Evolutionary conservation across 1,140 invertebrate genomes (phyloP).

Genomic region (Trichoplusia ni): DNA sequence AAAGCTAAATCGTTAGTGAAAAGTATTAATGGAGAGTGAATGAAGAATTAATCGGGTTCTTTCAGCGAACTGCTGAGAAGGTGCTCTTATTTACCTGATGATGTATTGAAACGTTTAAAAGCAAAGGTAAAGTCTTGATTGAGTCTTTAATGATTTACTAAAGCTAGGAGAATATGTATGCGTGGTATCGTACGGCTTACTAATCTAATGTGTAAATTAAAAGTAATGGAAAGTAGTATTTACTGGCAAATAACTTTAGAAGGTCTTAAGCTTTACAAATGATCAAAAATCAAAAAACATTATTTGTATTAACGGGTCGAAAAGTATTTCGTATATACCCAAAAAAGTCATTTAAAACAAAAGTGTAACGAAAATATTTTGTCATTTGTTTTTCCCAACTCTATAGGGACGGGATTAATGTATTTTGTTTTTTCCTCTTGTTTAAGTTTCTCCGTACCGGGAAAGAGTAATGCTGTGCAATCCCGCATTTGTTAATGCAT

Average conservation of each 20-base stretch:
- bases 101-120: too few relatives aligned
- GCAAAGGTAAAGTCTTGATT: too few relatives aligned
- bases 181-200: too few relatives aligned
- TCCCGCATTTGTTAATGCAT: conserved; percentile 30
- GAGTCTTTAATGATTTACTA: too few relatives aligned
- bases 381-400: conserved; percentile 17
- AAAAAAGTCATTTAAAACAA: background rate
- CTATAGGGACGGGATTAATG: conserved; percentile 26
- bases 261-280: too few relatives aligned
- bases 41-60: background rate
- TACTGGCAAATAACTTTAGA: too few relatives aligned
- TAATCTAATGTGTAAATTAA: too few relatives aligned
- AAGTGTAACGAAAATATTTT: conserved; percentile 14
- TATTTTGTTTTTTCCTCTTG: conserved; percentile 8
- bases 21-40: conserved; percentile 21
- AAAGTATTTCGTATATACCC: background rate
- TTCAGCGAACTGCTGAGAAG: background rate
- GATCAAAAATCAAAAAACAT: too few relatives aligned
- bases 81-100: background rate
- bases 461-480: conserved; percentile 4
- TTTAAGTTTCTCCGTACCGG: conserved; percentile 16
- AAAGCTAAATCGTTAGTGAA: conserved; percentile 25
- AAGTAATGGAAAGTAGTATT: too few relatives aligned
- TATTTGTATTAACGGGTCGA: too few relatives aligned
- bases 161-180: too few relatives aligned